Evolutionary conservation across 2,888 invertebrate genomes (phyloP).

Genomic region (Eupithecia vulgata): DNA sequence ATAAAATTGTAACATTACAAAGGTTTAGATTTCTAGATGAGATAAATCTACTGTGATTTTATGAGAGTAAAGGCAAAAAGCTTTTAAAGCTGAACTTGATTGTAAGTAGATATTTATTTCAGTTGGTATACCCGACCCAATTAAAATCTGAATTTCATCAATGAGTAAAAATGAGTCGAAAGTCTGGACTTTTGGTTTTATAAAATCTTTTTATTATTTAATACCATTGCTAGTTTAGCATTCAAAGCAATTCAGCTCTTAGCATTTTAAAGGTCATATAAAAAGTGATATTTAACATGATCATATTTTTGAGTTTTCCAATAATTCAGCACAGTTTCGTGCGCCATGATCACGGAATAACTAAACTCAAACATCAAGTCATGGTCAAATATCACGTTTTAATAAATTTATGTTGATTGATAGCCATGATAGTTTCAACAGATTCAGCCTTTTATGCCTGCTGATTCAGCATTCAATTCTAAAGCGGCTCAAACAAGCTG

Average conservation of each 20-base stretch:
- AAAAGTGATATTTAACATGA: no score
- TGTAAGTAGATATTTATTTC: neutral
- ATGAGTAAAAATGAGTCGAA: no score
- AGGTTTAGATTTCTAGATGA: conserved; percentile 49
- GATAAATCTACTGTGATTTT: conserved; percentile 21
- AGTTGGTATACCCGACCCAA: neutral
- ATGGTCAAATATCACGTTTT: no score
- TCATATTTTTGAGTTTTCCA: no score
- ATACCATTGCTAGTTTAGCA: neutral
- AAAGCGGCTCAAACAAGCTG: neutral
- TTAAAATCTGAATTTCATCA: no score
- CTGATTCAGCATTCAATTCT: neutral
- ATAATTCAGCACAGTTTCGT: no score
- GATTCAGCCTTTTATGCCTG: neutral
- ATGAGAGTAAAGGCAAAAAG: neutral
- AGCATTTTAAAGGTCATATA: no score
- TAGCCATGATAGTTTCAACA: no score
- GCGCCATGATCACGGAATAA: no score
- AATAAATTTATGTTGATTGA: no score
- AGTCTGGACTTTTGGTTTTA: neutral
- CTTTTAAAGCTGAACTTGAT: neutral
- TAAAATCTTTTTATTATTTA: neutral
- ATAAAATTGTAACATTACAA: conserved; percentile 71
- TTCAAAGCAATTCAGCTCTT: neutral
- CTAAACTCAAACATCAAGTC: no score